Evolutionary conservation across 2,888 invertebrate genomes (phyloP).

Genomic region (Tenthredo livida): DNA sequence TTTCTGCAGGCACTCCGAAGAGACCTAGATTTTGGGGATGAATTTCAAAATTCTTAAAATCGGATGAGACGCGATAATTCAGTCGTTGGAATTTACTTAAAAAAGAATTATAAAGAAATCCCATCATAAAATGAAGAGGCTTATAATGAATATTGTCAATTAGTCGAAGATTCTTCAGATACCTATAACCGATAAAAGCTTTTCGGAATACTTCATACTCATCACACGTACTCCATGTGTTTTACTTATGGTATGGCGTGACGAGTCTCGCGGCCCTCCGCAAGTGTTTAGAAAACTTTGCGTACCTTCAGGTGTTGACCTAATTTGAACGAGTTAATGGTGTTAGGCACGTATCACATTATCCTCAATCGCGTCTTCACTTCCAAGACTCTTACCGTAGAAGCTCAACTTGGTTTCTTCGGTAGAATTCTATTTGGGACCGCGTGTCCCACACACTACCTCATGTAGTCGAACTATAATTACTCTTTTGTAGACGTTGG

Average conservation of each 20-base stretch:
- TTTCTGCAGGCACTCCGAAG: background rate
- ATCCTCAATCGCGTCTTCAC: background rate
- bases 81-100: too few relatives aligned
- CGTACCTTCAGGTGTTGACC: background rate
- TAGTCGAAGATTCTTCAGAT: background rate
- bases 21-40: too few relatives aligned
- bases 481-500: slow-evolving; percentile 35
- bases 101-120: too few relatives aligned
- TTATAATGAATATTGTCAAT: too few relatives aligned
- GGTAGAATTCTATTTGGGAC: slow-evolving; percentile 40
- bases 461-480: slow-evolving; percentile 34
- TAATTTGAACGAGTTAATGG: background rate
- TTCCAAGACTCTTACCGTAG: slow-evolving; percentile 16
- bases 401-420: slow-evolving; percentile 17
- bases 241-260: background rate
- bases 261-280: background rate
- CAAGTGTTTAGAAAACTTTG: background rate
- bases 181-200: too few relatives aligned
- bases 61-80: too few relatives aligned
- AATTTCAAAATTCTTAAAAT: too few relatives aligned
- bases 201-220: background rate
- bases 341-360: background rate
- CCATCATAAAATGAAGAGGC: too few relatives aligned
- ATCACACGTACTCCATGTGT: background rate
- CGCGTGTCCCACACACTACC: slow-evolving; percentile 16